Conservation (phyloP, 2,113 vertebrate genomes). For the Phodopus roborovskii region DNA sequence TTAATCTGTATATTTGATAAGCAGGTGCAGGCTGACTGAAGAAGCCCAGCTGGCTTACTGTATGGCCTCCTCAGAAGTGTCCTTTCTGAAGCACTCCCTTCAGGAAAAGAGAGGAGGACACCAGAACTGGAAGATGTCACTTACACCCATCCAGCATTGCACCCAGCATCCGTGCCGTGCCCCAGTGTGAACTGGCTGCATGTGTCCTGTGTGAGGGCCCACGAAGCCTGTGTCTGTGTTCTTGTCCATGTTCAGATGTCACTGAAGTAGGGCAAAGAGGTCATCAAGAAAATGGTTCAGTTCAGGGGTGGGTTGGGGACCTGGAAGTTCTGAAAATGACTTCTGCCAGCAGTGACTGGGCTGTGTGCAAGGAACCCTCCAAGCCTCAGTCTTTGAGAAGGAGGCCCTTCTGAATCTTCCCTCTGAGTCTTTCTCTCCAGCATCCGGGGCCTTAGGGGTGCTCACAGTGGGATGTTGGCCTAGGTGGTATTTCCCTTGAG, state of each 20-base stretch:
- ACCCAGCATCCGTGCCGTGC: not conserved
- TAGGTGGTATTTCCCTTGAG: not conserved
- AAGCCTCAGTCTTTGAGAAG: not conserved
- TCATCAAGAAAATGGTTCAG: not conserved
- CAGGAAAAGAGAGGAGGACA: not conserved
- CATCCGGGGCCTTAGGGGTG: not conserved
- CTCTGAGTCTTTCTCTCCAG: not conserved
- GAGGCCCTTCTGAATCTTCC: too few species aligned
- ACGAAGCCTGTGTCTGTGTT: not conserved
- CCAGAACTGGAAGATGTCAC: not conserved
- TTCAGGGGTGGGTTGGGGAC: not conserved
- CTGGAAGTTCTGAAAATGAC: not conserved
- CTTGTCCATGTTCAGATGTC: not conserved
- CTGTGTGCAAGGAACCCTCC: not conserved
- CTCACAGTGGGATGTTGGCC: not conserved
- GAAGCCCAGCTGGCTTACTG: not conserved
- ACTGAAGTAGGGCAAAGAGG: not conserved
- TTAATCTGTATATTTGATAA: conserved; percentile 43
- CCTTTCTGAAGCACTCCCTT: not conserved
- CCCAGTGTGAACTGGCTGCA: not conserved
- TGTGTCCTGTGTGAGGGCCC: not conserved
- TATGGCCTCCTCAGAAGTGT: not conserved
- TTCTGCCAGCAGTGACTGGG: not conserved
- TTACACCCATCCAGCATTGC: too few species aligned
- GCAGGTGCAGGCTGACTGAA: not conserved